Percentiles rank a stretch among this genome's conserved stretches.
Evolutionary conservation across 2,888 invertebrate species (phyloP).

Genomic region (Sarcophaga subvicina): DNA sequence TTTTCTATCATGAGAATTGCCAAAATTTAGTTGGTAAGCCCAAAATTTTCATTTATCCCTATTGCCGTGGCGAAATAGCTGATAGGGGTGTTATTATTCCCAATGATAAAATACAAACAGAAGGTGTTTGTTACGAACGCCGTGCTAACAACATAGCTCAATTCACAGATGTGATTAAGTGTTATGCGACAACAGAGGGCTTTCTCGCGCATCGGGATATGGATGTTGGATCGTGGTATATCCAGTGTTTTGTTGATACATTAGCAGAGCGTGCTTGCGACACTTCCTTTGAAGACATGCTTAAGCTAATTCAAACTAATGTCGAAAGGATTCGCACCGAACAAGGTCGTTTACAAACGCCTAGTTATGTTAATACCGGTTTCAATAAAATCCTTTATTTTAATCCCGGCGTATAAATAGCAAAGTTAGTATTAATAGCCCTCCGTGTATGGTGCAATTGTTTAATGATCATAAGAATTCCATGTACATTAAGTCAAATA

Average conservation of each 20-base stretch:
- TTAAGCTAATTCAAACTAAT: conserved; percentile 85
- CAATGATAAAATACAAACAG: conserved; percentile 64
- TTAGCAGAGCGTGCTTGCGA: conserved; percentile 86
- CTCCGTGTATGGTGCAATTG: conserved; percentile 25
- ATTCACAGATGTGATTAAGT: conserved; percentile 85
- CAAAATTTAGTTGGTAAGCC: conserved; percentile 84
- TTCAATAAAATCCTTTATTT: conserved; percentile 86
- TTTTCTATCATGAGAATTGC: conserved; percentile 84
- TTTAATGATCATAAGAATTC: not conserved
- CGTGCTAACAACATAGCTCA: conserved; percentile 41
- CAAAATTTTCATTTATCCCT: conserved; percentile 89
- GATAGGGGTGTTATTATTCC: conserved; percentile 75
- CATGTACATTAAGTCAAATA: not conserved
- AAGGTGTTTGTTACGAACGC: conserved; percentile 43
- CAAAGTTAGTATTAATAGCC: not conserved
- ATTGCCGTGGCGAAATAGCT: conserved; percentile 83
- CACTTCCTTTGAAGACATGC: conserved; percentile 85
- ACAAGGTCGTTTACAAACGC: conserved; percentile 83
- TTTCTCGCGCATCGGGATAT: conserved; percentile 84
- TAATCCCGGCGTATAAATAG: conserved; percentile 84
- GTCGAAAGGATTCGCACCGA: conserved; percentile 81
- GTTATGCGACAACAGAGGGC: conserved; percentile 85
- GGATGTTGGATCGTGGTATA: conserved; percentile 87
- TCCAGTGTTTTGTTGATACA: conserved; percentile 86
- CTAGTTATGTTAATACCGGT: conserved; percentile 85